phyloP scores from a whole-genome alignment of 2,113 vertebrate species.

The Ornithorhynchus anatinus region DNA sequence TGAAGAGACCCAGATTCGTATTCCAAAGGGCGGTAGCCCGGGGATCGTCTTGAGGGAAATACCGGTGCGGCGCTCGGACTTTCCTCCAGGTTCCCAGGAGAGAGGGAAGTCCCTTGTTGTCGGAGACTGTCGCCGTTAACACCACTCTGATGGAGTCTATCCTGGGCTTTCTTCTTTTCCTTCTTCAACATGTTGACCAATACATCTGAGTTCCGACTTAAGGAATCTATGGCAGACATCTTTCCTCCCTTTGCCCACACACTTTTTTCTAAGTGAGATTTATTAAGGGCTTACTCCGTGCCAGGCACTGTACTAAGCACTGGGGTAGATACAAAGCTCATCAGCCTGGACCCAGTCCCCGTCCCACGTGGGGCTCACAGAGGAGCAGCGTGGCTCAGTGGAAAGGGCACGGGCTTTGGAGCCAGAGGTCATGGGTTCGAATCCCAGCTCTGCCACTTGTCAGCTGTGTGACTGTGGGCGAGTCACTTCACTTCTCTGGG shows the following conservation, averaged over 20 bases:
- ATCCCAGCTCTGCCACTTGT: too few species aligned
- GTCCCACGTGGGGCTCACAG: too few species aligned
- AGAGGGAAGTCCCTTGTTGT: slow-evolving; percentile 5
- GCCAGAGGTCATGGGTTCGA: too few species aligned
- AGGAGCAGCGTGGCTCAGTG: too few species aligned
- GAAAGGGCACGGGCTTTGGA: too few species aligned
- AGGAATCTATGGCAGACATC: slow-evolving; percentile 44
- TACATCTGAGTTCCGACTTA: slow-evolving; percentile 76
- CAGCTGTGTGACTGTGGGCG: too few species aligned
- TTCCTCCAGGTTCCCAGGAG: neutral
- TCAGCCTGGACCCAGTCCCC: too few species aligned
- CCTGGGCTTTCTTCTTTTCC: slow-evolving; percentile 81
- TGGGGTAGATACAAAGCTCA: too few species aligned
- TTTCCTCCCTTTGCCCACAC: neutral
- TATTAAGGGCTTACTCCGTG: too few species aligned
- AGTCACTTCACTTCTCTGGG: too few species aligned
- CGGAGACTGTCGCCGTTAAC: neutral
- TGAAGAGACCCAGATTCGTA: slow-evolving; percentile 30
- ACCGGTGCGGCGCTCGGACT: neutral
- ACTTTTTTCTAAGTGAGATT: too few species aligned
- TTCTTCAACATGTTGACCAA: slow-evolving; percentile 89
- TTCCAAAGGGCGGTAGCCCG: neutral
- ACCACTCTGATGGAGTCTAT: slow-evolving; percentile 58
- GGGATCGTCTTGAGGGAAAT: slow-evolving; percentile 10
- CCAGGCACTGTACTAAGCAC: too few species aligned